A percentile compares a stretch with the other conserved stretches of the same genome.
Conservation (phyloP, 2,888 invertebrate species). For the Colostygia pectinataria region DNA sequence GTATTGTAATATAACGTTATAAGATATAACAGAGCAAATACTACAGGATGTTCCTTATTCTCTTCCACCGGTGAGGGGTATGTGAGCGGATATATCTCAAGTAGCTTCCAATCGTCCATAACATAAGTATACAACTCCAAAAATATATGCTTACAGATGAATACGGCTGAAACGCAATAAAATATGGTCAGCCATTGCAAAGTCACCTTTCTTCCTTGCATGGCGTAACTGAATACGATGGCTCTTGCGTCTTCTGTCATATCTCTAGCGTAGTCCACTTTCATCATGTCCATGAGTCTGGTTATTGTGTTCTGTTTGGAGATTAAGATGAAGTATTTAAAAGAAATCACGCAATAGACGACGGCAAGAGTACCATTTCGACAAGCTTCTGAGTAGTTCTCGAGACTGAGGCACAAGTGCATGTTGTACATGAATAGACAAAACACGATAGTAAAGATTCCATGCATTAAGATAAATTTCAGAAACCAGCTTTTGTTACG, state of each 20-base stretch:
- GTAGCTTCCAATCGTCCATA: neutral
- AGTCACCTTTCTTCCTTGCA: slow-evolving; percentile 6
- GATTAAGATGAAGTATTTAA: slow-evolving; percentile 15
- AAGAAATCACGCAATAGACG: slow-evolving; percentile 2
- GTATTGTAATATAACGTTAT: neutral
- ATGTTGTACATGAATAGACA: neutral
- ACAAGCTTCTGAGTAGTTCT: slow-evolving; percentile 10
- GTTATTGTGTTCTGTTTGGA: slow-evolving; percentile 1
- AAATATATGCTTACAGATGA: neutral
- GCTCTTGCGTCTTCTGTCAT: slow-evolving; percentile 11
- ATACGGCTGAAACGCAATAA: neutral
- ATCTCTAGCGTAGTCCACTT: slow-evolving; percentile 9
- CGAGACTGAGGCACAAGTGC: neutral
- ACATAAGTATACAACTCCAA: neutral
- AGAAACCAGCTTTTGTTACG: slow-evolving; percentile 14
- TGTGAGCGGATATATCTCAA: neutral
- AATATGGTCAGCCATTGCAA: slow-evolving; percentile 17
- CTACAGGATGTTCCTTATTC: slow-evolving; percentile 10
- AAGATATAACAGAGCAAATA: slow-evolving; percentile 12
- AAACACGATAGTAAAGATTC: neutral
- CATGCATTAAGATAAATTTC: neutral
- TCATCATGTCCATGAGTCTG: slow-evolving; percentile 17
- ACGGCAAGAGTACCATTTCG: slow-evolving; percentile 7
- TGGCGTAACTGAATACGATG: slow-evolving; percentile 13
- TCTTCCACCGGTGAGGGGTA: slow-evolving; percentile 12